These are phyloP conservation scores for Pyrgus malvae DNA, from an alignment of 2,888 invertebrate species.

Conservation along the genomic window DNA sequence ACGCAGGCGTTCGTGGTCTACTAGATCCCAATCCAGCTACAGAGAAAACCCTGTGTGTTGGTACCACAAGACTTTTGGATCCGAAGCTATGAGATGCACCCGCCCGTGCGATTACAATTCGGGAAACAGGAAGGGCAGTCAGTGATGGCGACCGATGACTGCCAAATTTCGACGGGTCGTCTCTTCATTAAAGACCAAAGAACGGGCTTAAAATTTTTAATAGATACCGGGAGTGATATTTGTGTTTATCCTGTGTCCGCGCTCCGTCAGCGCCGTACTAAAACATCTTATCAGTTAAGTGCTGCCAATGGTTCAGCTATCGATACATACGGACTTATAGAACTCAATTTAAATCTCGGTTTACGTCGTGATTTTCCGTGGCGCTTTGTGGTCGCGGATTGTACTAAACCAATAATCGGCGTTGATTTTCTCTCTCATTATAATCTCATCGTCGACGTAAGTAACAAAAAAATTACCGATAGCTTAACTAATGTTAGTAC, in stretches of 20 bases:
- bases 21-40: neutral
- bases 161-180: neutral
- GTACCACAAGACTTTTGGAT: neutral
- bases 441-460: too few species aligned
- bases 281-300: too few species aligned
- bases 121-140: neutral
- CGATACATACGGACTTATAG: too few species aligned
- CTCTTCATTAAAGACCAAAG: neutral
- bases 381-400: too few species aligned
- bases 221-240: slow-evolving; percentile 2
- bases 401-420: too few species aligned
- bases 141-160: neutral
- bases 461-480: too few species aligned
- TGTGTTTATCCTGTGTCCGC: neutral
- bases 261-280: neutral
- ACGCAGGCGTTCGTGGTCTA: neutral
- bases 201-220: neutral
- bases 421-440: too few species aligned
- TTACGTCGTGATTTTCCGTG: too few species aligned
- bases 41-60: neutral
- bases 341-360: too few species aligned
- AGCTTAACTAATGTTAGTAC: too few species aligned
- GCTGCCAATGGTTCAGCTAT: too few species aligned
- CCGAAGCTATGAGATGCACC: neutral
- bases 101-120: neutral